These are phyloP conservation scores for Sphaerodactylus townsendi DNA, from an alignment of 2,113 vertebrate species.

Conservation along the genomic window DNA sequence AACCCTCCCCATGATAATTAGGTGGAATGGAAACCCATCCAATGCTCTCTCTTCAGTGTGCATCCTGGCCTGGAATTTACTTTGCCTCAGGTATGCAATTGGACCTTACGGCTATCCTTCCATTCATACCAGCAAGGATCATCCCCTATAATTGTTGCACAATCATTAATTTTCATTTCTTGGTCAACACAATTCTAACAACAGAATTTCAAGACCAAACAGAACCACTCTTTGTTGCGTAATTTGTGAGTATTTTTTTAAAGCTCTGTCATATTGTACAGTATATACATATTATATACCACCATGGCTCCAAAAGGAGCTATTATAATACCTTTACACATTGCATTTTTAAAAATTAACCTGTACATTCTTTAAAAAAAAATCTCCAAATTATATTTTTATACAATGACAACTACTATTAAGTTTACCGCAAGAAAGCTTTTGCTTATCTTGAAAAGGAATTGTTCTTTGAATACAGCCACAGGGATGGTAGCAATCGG, in stretches of 20 bases:
- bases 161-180: conserved; percentile 31
- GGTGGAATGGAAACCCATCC: not conserved
- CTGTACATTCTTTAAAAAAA: conserved; percentile 41
- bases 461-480: conserved; percentile 19
- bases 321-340: conserved; percentile 53
- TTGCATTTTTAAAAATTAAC: conserved; percentile 37
- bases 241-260: conserved; percentile 15
- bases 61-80: not conserved
- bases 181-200: conserved; percentile 31
- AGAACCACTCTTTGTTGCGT: conserved; percentile 40
- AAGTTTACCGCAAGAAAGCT: conserved; percentile 44
- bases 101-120: not conserved
- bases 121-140: not conserved
- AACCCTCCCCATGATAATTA: not conserved
- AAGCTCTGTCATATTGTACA: conserved; percentile 50
- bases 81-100: not conserved
- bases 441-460: conserved; percentile 46
- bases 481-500: not conserved
- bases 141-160: conserved; percentile 23
- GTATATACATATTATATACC: conserved; percentile 50
- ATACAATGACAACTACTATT: conserved; percentile 42
- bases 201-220: conserved; percentile 28
- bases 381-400: conserved; percentile 49
- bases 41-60: not conserved
- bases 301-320: conserved; percentile 55